A percentile compares a stretch with the other conserved stretches of the same genome.
phyloP scores from a whole-genome alignment of 2,888 invertebrate genomes.

The Aquatica leii region DNA sequence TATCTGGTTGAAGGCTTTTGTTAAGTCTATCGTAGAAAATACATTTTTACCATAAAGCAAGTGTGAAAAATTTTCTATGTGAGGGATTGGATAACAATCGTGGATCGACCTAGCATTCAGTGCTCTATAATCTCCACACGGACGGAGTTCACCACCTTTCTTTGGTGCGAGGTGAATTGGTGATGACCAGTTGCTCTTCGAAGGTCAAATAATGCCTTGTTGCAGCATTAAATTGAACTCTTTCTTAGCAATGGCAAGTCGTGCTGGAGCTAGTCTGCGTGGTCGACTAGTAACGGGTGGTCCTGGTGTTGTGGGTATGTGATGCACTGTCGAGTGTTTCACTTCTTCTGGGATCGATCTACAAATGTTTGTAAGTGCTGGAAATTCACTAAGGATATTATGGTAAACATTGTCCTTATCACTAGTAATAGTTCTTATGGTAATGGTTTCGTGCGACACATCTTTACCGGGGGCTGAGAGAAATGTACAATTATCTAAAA shows the following conservation, averaged over 20 bases:
- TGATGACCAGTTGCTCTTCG: conserved; percentile 45
- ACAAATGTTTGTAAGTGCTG: background rate
- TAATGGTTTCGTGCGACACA: too few species aligned
- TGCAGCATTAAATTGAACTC: conserved; percentile 46
- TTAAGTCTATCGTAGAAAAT: background rate
- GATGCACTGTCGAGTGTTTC: conserved; percentile 34
- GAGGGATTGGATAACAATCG: conserved; percentile 56
- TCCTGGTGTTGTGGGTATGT: conserved; percentile 44
- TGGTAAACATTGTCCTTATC: background rate
- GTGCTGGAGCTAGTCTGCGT: conserved; percentile 44
- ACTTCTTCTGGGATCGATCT: background rate
- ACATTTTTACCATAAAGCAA: conserved; percentile 39
- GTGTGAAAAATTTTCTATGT: conserved; percentile 50
- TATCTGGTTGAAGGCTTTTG: conserved; percentile 52
- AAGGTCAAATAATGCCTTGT: conserved; percentile 44
- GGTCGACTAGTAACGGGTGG: conserved; percentile 42
- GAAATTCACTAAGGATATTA: background rate
- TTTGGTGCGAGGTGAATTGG: conserved; percentile 48
- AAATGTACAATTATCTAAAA: conserved; percentile 21
- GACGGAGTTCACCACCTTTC: conserved; percentile 46
- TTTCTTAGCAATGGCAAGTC: conserved; percentile 39
- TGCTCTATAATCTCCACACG: conserved; percentile 53
- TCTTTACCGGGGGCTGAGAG: background rate
- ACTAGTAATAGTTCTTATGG: background rate
- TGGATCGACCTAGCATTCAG: conserved; percentile 59